Base-by-base conservation (phyloP, 2,888 invertebrate genomes). In the Lasioglossum morio region DNA sequence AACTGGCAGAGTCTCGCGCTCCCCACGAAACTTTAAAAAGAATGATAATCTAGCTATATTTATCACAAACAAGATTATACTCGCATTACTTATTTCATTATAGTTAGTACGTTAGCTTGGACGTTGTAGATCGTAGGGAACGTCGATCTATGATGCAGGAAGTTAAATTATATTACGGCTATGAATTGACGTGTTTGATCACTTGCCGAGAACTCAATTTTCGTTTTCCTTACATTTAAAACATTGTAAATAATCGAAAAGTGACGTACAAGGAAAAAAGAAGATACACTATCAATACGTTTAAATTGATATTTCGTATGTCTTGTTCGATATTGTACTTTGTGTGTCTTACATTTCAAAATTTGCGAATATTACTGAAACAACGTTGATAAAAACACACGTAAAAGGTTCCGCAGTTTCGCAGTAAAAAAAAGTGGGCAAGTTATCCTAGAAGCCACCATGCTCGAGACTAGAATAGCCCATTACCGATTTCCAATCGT, bases 401-500 rank as follows among this genome's bases (percentile, higher is more conserved):
- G 10, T n/a, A 12, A 27, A n/a, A 63, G 63, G 7, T 63, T 27
- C 5, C 27, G 60, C 60, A 30, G 16, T 60, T 63, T 27, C 16
- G 2, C 16, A 16, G 63, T 30, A 16, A 14, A 63, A 63, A 16
- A 27, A 60, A 27, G 14, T 16, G 16, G 63, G 4, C 63, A 7
- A 30, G 63, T 63, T 63, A 63, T 27, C 30, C 63, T 63, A 16
- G 16, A 63, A 63, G 30, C 14, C 30, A 30, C 16, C 30, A n/a
- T 16, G 63, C 63, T 30, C 63, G 30, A 16, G 63, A 63, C 63
- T 63, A 30, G n/a, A 63, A 63, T 30, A 63, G 27, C 27, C 30
- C 63, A 63, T 63, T 63, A 63, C 63, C 63, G 63, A 63, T 63
- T 63, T 63, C 63, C 63, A 30, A 63, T 63, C 63, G 63, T 63